Conservation (phyloP, 30 jellyfish, hydroid and myxozoan genomes). For the Rhopilema esculentum region DNA sequence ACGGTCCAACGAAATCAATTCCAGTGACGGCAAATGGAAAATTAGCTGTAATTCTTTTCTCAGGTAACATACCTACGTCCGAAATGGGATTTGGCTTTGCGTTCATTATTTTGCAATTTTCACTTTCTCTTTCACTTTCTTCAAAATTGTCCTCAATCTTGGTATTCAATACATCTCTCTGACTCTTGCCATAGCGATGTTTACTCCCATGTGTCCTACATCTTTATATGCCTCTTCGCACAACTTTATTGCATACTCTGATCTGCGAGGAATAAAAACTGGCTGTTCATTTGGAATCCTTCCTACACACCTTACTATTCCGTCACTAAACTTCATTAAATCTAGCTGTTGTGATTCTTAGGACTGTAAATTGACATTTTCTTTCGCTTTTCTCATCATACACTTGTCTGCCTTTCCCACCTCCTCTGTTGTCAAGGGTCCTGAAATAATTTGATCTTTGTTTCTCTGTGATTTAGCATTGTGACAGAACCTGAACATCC, state of each 20-base stretch:
- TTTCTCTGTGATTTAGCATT: constrained; percentile 8
- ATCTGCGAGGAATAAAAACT: constrained; percentile 7
- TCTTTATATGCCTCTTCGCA: constrained; percentile 35
- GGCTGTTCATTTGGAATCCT: constrained; percentile 46
- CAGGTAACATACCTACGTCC: constrained; percentile 24
- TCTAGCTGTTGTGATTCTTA: constrained; percentile 33
- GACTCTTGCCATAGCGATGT: constrained; percentile 34
- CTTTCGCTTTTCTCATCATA: constrained; percentile 15
- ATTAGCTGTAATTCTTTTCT: constrained; percentile 14
- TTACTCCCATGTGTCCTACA: constrained; percentile 42
- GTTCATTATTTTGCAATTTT: constrained; percentile 37
- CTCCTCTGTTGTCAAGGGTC: constrained; percentile 46
- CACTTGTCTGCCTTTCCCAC: background rate
- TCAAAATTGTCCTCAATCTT: constrained; percentile 19
- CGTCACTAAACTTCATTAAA: constrained; percentile 4
- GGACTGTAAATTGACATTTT: constrained; percentile 16
- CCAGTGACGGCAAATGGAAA: constrained; percentile 66
- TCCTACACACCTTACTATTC: constrained; percentile 30
- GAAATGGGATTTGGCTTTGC: constrained; percentile 60
- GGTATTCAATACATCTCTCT: constrained; percentile 54
- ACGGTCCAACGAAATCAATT: constrained; percentile 50
- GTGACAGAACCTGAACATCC: constrained; percentile 10
- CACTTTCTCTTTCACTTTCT: constrained; percentile 35
- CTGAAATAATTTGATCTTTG: background rate
- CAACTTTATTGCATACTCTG: constrained; percentile 8